Evolutionary conservation across 2,888 invertebrate species (phyloP).

Genomic region (Mythimna pallens): DNA sequence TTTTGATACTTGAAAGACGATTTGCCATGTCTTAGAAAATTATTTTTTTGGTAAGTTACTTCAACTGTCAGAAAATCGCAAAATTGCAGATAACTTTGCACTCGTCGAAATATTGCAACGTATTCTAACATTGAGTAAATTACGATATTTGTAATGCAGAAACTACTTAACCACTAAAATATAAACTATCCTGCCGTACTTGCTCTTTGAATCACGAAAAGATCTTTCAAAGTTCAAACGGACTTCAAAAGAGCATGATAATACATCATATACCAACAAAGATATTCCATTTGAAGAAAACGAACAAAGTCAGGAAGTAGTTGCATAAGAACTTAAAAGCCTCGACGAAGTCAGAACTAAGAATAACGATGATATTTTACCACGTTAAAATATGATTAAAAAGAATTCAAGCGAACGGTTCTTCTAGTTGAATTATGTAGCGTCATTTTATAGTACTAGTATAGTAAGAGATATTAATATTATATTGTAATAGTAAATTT

Average conservation of each 20-base stretch:
- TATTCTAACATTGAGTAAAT: background rate
- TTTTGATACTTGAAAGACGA: no score
- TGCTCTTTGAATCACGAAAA: constrained; percentile 1
- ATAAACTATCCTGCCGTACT: background rate
- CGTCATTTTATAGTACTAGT: constrained; percentile 10
- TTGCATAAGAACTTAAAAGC: constrained; percentile 47
- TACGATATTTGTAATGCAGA: background rate
- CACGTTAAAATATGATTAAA: constrained; percentile 62
- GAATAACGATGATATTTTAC: constrained; percentile 54
- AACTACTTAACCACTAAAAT: background rate
- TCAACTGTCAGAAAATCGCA: no score
- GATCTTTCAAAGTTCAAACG: constrained; percentile 24
- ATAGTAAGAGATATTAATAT: background rate
- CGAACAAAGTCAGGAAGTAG: constrained; percentile 47
- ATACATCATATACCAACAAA: constrained; percentile 26
- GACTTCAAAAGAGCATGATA: constrained; percentile 20
- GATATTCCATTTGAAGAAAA: constrained; percentile 44
- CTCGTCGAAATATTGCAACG: no score
- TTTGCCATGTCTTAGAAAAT: no score
- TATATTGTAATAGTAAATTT: background rate
- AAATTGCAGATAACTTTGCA: no score
- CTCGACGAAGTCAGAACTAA: constrained; percentile 38
- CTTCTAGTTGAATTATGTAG: constrained; percentile 25
- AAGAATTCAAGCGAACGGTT: constrained; percentile 35
- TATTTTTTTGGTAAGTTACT: no score